These are phyloP conservation scores for Clupea harengus DNA, from an alignment of 2,113 vertebrate species.

Conservation along the genomic window DNA sequence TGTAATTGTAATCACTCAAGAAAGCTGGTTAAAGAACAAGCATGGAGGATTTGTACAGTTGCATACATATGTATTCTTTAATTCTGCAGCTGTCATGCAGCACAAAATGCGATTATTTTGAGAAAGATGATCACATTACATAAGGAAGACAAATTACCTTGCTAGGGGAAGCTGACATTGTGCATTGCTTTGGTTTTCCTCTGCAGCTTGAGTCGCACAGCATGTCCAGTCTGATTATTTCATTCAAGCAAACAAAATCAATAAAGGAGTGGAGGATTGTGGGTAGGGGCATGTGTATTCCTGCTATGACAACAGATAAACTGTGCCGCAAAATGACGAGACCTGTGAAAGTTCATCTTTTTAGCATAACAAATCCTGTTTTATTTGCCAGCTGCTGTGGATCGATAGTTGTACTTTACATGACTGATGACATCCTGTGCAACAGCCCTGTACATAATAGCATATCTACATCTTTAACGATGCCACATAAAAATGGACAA, in stretches of 20 bases:
- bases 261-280: not conserved
- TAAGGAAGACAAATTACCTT: slow-evolving; percentile 29
- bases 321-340: not conserved
- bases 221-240: slow-evolving; percentile 21
- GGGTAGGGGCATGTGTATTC: not conserved
- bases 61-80: slow-evolving; percentile 27
- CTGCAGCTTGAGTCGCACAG: not conserved
- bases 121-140: slow-evolving; percentile 35
- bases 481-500: not conserved
- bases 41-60: slow-evolving; percentile 35
- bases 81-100: slow-evolving; percentile 40
- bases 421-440: not conserved
- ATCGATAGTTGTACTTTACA: not conserved
- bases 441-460: not conserved
- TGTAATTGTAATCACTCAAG: not conserved
- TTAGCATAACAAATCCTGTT: slow-evolving; percentile 12
- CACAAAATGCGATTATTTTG: slow-evolving; percentile 26
- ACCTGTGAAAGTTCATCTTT: slow-evolving; percentile 3
- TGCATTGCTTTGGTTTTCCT: not conserved
- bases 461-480: not conserved
- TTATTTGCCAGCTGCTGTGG: not conserved
- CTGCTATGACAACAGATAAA: not conserved
- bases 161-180: slow-evolving; percentile 4
- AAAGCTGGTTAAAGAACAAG: slow-evolving; percentile 14
- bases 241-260: slow-evolving; percentile 26